A percentile compares a stretch with the other conserved stretches of the same genome.
Evolutionary conservation across 2,113 vertebrate genomes (phyloP).

Genomic region (Pygathrix nemaeus): DNA sequence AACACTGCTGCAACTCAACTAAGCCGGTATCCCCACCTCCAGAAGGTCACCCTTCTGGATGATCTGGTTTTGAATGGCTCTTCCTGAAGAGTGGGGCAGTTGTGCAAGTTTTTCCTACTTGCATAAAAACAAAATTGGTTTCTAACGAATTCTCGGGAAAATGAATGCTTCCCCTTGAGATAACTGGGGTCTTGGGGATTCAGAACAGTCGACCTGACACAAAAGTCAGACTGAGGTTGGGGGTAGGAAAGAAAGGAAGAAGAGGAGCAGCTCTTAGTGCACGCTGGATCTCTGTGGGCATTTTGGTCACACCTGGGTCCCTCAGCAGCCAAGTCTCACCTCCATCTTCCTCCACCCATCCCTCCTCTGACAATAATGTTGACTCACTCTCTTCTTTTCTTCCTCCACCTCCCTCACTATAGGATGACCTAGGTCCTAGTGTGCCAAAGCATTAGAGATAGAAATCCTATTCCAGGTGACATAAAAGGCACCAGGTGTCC

Average conservation of each 20-base stretch:
- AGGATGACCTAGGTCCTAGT: neutral
- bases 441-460: neutral
- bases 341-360: neutral
- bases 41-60: neutral
- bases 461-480: neutral
- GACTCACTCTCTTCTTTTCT: neutral
- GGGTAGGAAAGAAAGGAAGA: neutral
- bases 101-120: neutral
- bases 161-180: neutral
- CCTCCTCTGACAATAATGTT: neutral
- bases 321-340: neutral
- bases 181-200: neutral
- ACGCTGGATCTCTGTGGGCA: accelerated
- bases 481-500: neutral
- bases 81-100: neutral
- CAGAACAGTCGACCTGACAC: neutral
- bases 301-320: neutral
- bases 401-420: neutral
- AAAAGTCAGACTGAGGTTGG: neutral
- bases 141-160: slow-evolving; percentile 23
- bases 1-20: neutral
- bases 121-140: neutral
- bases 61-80: neutral
- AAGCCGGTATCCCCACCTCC: neutral
- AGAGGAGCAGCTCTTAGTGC: neutral